These are phyloP conservation scores for Pygoscelis antarcticus DNA, from an alignment of 2,113 vertebrate species.

Conservation along the genomic window DNA sequence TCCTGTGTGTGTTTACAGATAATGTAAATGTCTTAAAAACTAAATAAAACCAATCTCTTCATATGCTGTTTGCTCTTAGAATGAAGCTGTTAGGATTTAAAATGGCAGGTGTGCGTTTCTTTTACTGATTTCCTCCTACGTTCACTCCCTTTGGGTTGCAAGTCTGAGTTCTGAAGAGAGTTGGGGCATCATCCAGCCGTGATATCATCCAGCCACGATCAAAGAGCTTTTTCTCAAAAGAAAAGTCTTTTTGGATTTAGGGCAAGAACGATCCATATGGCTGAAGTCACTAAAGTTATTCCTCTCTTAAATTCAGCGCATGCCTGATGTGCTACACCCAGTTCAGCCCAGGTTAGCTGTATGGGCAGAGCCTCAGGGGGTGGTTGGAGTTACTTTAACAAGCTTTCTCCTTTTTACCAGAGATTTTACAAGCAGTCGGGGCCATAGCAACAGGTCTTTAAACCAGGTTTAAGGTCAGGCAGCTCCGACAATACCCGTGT, in stretches of 20 bases:
- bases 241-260: background rate
- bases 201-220: no score
- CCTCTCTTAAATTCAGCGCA: rapidly evolving
- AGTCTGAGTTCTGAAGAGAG: background rate
- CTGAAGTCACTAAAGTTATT: background rate
- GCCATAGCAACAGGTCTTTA: background rate
- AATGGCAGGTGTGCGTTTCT: rapidly evolving
- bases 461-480: background rate
- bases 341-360: no score
- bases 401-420: background rate
- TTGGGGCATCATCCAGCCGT: background rate
- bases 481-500: rapidly evolving
- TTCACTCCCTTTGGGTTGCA: background rate
- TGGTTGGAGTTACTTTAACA: rapidly evolving
- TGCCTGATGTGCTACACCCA: no score
- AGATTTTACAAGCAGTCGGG: rapidly evolving
- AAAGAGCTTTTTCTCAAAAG: no score
- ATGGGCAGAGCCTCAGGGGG: background rate
- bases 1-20: background rate
- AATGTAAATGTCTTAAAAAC: background rate
- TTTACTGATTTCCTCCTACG: rapidly evolving
- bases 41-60: no score
- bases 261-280: rapidly evolving
- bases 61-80: rapidly evolving
- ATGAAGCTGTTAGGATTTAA: background rate